phyloP scores from a whole-genome alignment of 2,888 invertebrate species.

The Margaritifera margaritifera region DNA sequence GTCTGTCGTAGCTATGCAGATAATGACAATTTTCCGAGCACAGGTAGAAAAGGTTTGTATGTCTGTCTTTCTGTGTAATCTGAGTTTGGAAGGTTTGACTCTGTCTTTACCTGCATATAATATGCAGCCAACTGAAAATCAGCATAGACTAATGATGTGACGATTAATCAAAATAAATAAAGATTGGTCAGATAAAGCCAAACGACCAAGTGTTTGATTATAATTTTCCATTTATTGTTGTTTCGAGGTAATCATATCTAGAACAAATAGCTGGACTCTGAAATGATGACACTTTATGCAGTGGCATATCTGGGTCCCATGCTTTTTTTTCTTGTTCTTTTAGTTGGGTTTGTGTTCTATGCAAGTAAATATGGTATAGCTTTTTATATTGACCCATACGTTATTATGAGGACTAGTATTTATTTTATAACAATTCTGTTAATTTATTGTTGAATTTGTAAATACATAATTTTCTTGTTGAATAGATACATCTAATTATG shows the following conservation, averaged over 20 bases:
- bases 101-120: not conserved
- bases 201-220: not conserved
- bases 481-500: too few species aligned
- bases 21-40: conserved; percentile 77
- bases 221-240: not conserved
- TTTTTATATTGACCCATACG: too few species aligned
- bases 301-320: too few species aligned
- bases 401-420: too few species aligned
- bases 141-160: not conserved
- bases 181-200: not conserved
- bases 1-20: conserved; percentile 72
- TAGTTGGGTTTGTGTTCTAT: too few species aligned
- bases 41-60: conserved; percentile 74
- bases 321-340: too few species aligned
- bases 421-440: too few species aligned
- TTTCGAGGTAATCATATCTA: not conserved
- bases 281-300: too few species aligned
- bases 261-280: not conserved
- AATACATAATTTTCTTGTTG: too few species aligned
- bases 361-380: too few species aligned
- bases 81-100: not conserved
- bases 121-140: too few species aligned
- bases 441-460: too few species aligned
- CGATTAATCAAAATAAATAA: not conserved
- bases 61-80: not conserved